Conservation (phyloP, 2,797 vertebrate genomes). For the Meda fulgida region DNA sequence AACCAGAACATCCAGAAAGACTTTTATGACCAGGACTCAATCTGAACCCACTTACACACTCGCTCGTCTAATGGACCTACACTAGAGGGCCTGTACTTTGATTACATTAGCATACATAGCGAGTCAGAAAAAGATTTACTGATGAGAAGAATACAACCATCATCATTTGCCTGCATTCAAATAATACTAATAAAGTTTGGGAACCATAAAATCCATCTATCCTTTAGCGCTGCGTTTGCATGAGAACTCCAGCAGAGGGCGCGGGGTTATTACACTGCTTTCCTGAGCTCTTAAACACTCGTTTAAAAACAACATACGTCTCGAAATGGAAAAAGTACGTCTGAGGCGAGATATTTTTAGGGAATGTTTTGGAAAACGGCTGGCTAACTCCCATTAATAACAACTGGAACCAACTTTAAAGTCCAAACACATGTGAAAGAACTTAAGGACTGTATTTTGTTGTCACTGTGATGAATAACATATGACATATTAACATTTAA, state of each 20-base stretch:
- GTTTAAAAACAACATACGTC: background rate
- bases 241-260: background rate
- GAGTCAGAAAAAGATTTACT: too few species aligned
- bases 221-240: background rate
- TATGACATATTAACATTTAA: too few species aligned
- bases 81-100: background rate
- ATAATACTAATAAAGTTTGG: too few species aligned
- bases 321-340: background rate
- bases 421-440: background rate
- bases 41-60: background rate
- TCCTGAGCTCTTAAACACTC: background rate
- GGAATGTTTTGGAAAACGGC: background rate
- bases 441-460: background rate
- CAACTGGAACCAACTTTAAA: background rate
- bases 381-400: background rate
- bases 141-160: too few species aligned
- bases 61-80: background rate
- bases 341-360: background rate
- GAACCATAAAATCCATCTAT: too few species aligned
- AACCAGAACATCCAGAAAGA: background rate
- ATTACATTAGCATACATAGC: too few species aligned
- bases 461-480: background rate
- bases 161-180: too few species aligned
- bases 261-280: background rate
- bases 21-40: constrained; percentile 12